Percentiles rank a stretch among this genome's conserved stretches.
Evolutionary conservation across 2,888 invertebrate genomes (phyloP).

Genomic region (Philereme transversata): DNA sequence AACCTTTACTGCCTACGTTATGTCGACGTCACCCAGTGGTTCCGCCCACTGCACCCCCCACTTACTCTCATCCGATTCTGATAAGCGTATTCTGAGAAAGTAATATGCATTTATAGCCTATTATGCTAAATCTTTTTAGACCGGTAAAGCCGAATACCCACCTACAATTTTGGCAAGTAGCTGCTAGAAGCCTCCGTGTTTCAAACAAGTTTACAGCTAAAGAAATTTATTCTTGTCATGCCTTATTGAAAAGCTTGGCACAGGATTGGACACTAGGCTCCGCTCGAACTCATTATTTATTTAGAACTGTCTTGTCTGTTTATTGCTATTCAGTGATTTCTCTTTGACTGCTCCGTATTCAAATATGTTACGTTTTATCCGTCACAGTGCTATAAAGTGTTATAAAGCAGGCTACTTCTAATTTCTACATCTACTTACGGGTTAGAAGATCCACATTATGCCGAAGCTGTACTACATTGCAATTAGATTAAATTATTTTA

Average conservation of each 20-base stretch:
- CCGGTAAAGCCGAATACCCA: no score
- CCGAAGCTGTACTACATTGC: conserved; percentile 33
- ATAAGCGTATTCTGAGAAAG: not conserved
- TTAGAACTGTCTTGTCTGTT: not conserved
- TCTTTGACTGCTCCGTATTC: no score
- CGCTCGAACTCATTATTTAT: not conserved
- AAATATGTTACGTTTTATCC: no score
- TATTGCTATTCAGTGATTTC: no score
- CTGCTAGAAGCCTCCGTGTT: not conserved
- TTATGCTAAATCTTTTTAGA: no score
- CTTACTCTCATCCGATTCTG: not conserved
- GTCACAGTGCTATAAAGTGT: not conserved
- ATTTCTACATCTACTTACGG: conserved; percentile 39
- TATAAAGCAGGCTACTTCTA: conserved; percentile 32
- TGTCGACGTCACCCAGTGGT: not conserved
- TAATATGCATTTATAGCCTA: no score
- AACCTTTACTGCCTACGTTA: no score
- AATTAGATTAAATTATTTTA: conserved; percentile 20
- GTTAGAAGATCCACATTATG: conserved; percentile 33
- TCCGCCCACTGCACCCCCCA: not conserved
- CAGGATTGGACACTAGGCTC: not conserved
- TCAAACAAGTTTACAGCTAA: not conserved
- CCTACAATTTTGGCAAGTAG: no score
- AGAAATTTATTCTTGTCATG: no score
- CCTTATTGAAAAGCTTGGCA: not conserved